Base-by-base conservation (phyloP, 92 coral and sea anemone genomes). In the Umimayanthus kanabou region DNA sequence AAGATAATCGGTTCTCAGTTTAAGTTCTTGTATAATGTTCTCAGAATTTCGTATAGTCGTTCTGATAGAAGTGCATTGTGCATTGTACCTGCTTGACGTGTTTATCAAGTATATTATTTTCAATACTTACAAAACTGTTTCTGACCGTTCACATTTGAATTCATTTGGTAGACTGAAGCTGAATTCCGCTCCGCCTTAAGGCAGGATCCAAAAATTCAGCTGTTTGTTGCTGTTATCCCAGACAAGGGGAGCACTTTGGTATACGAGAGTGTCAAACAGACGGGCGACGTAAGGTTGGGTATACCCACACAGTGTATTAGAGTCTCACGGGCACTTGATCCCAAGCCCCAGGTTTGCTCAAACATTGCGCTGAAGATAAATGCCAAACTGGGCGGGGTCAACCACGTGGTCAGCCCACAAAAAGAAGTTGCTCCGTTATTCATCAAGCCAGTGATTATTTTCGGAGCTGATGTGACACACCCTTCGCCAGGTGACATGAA, bases 391-490 rank as follows among this genome's bases (percentile, higher is more conserved):
- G 98, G 98, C n/a, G 98, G 98, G 2, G 73, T 91, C 42, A 96
- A 96, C 42, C 98, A 96, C 76, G 91, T 94, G 26, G 89, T 96
- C 73, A 88, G 80, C 66, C 94, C 87, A 1, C 23, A 76, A 76
- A 29, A 85, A 23, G 87, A 57, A 14, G 91, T 85, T 80, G 92
- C 95, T 1, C 94, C 92, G 0, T 82, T 92, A 6, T 94, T 96
- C 71, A 85, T 77, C 65, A 91, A 96, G 77, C 95, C 92, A 9
- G 93, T 93, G 9, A 96, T 96, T 5, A 87, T 96, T 40, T 96
- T 96, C 80, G 98, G 98, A 5, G 98, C 98, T 2, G 98, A 96
- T 76, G 98, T 96, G 8, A 96, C 98, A 8, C 98, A 96, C 90
- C 98, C 98, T 47, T 74, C 94, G 9, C 91, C 96, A 4, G 92